Conservation (phyloP, 2,888 invertebrate genomes). For the Agonopterix alstromeriana region DNA sequence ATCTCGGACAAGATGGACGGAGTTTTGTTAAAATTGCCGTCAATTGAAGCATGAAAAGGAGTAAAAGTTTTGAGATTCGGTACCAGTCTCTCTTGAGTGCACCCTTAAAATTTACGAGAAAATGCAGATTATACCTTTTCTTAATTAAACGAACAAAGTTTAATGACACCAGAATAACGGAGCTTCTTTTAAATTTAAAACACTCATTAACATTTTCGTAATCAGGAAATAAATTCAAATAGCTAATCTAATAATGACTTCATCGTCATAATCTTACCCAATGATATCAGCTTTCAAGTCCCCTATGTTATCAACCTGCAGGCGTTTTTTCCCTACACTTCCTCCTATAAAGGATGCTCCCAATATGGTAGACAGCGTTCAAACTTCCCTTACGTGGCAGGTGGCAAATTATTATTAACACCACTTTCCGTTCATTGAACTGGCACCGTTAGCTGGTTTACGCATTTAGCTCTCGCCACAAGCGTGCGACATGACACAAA, state of each 20-base stretch:
- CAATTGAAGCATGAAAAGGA: constrained; percentile 1
- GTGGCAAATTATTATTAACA: constrained; percentile 65
- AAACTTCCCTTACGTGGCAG: constrained; percentile 54
- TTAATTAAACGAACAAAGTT: no score
- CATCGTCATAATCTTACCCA: not conserved
- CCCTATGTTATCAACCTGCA: not conserved
- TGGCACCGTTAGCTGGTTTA: constrained; percentile 66
- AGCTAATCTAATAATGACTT: no score
- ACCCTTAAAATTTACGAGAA: not conserved
- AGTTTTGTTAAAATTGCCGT: constrained; percentile 3
- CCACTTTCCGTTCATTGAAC: constrained; percentile 70
- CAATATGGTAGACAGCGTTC: constrained; percentile 30
- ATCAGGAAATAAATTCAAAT: no score
- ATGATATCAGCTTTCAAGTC: not conserved
- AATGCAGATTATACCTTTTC: constrained; percentile 3
- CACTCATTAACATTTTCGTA: no score
- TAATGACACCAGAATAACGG: no score
- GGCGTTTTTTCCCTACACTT: constrained; percentile 7
- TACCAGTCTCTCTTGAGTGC: constrained; percentile 1
- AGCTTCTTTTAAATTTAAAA: no score
- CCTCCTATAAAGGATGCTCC: constrained; percentile 32
- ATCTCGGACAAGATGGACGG: not conserved
- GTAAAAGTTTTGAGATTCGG: constrained; percentile 5
- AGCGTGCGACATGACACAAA: constrained; percentile 63
- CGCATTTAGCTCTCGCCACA: constrained; percentile 62